A percentile compares a stretch with the other conserved stretches of the same genome.
Conservation (phyloP, 2,113 vertebrate genomes). For the Lepus europaeus region DNA sequence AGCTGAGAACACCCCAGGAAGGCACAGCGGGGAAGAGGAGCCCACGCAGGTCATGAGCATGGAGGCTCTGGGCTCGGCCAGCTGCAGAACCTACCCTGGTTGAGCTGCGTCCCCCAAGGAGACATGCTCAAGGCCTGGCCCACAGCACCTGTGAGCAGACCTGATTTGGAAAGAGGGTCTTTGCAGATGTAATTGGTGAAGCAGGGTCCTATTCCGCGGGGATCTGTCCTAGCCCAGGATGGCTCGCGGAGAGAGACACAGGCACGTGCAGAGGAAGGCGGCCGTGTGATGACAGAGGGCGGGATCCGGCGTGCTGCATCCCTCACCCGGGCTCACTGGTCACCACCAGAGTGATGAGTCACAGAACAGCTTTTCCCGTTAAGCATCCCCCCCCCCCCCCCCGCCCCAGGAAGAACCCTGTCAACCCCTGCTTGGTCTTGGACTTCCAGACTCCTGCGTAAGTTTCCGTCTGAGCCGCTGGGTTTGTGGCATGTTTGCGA, state of each 20-base stretch:
- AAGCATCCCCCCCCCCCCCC: no score
- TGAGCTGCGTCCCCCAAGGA: background rate
- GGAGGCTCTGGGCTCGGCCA: rapidly evolving
- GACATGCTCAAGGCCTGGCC: background rate
- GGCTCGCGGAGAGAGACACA: rapidly evolving
- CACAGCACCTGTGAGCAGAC: rapidly evolving
- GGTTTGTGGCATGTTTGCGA: background rate
- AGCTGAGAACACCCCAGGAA: background rate
- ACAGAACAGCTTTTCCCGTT: rapidly evolving
- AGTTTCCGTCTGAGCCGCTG: rapidly evolving
- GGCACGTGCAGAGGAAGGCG: rapidly evolving
- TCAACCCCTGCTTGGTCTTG: rapidly evolving
- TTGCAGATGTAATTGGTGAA: background rate
- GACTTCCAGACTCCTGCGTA: background rate
- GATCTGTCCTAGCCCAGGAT: background rate
- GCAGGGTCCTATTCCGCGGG: rapidly evolving
- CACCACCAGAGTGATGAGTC: no score
- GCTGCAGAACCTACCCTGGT: background rate
- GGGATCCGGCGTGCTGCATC: rapidly evolving
- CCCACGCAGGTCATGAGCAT: background rate
- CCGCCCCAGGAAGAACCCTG: background rate
- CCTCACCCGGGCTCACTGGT: rapidly evolving
- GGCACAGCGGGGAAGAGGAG: rapidly evolving
- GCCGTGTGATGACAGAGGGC: rapidly evolving
- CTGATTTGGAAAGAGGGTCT: background rate